These are phyloP conservation scores for Agrotis segetum DNA, from an alignment of 2,888 invertebrate species.

Conservation along the genomic window DNA sequence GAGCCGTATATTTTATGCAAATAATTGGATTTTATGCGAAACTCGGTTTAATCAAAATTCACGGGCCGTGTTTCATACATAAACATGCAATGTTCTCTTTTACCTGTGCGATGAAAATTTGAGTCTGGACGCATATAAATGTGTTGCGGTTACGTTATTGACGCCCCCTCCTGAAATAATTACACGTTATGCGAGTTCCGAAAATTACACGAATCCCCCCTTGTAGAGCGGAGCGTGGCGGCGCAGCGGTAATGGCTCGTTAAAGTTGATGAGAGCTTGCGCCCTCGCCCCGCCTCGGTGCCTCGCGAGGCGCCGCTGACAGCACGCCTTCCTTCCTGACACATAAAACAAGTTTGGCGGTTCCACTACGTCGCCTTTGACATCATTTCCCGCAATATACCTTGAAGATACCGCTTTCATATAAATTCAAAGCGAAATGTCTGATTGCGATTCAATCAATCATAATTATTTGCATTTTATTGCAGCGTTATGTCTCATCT, in stretches of 20 bases:
- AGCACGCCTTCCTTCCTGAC: slow-evolving; percentile 73
- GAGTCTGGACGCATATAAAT: slow-evolving; percentile 78
- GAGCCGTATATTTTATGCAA: slow-evolving; percentile 59
- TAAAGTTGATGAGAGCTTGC: slow-evolving; percentile 89
- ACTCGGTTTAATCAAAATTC: slow-evolving; percentile 57
- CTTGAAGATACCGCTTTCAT: slow-evolving; percentile 34
- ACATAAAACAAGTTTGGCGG: slow-evolving; percentile 72
- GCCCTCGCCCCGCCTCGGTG: slow-evolving; percentile 77
- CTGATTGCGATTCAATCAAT: slow-evolving; percentile 53
- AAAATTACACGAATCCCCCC: slow-evolving; percentile 86
- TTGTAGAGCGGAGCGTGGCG: slow-evolving; percentile 71
- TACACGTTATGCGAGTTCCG: slow-evolving; percentile 87
- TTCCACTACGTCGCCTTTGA: slow-evolving; percentile 57
- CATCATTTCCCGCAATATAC: slow-evolving; percentile 47
- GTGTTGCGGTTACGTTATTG: slow-evolving; percentile 84
- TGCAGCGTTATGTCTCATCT: slow-evolving; percentile 43
- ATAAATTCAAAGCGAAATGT: slow-evolving; percentile 52
- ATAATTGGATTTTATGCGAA: slow-evolving; percentile 56
- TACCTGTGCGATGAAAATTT: slow-evolving; percentile 65
- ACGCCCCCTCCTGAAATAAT: slow-evolving; percentile 87
- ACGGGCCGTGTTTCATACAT: slow-evolving; percentile 58
- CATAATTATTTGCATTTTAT: slow-evolving; percentile 55
- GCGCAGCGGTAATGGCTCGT: slow-evolving; percentile 87
- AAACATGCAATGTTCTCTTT: slow-evolving; percentile 59
- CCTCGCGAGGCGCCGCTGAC: slow-evolving; percentile 73